Conservation (phyloP, 2,888 invertebrate species). For the Agelastica alni region DNA sequence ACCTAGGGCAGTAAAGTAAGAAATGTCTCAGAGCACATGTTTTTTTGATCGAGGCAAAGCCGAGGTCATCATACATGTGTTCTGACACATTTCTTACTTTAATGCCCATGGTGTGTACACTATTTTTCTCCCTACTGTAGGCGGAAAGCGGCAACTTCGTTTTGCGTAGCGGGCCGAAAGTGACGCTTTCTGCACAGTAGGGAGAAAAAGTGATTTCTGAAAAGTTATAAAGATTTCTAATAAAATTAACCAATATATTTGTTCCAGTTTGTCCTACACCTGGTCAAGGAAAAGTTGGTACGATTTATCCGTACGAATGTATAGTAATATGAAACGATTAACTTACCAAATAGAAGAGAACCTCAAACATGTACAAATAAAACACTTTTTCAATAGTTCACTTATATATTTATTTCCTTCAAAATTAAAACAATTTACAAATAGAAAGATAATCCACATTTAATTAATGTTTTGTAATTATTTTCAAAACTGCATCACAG, state of each 20-base stretch:
- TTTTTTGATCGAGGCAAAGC: no score
- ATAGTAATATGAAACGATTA: slow-evolving; percentile 64
- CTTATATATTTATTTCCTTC: slow-evolving; percentile 53
- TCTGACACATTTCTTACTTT: no score
- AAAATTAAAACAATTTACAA: slow-evolving; percentile 57
- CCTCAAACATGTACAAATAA: slow-evolving; percentile 28
- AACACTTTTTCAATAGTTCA: slow-evolving; percentile 41
- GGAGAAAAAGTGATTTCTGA: neutral
- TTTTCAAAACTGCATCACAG: slow-evolving; percentile 56
- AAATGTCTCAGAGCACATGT: no score
- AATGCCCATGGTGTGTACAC: no score
- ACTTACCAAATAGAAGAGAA: slow-evolving; percentile 16
- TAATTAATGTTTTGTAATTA: slow-evolving; percentile 47
- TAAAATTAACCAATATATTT: slow-evolving; percentile 35
- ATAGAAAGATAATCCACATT: slow-evolving; percentile 57
- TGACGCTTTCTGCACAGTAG: no score
- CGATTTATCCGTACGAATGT: slow-evolving; percentile 69
- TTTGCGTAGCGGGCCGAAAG: no score
- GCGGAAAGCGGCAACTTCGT: no score
- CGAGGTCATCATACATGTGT: no score
- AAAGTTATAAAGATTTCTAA: neutral
- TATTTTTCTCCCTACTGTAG: no score
- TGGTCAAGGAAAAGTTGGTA: slow-evolving; percentile 54
- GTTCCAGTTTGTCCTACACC: slow-evolving; percentile 67
- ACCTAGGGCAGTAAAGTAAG: no score